Conservation (phyloP, 2,888 invertebrate species). For the Orthonevra nobilis region DNA sequence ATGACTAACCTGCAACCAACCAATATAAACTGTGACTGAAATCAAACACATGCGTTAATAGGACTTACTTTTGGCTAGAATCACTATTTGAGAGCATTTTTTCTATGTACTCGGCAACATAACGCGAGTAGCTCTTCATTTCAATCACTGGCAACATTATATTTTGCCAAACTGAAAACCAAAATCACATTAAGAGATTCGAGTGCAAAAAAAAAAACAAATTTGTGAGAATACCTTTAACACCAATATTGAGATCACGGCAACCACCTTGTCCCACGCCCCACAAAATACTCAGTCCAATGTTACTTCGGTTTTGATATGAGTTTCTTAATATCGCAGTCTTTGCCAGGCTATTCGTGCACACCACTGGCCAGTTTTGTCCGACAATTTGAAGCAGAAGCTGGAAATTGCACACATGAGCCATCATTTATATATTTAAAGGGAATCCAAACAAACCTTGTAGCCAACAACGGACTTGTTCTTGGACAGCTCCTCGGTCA, state of each 20-base stretch:
- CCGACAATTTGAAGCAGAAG: conserved; percentile 87
- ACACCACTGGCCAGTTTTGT: conserved; percentile 84
- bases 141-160: conserved; percentile 87
- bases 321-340: conserved; percentile 85
- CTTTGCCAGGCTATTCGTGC: conserved; percentile 83
- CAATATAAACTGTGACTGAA: too few relatives aligned
- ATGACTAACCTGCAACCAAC: conserved; percentile 62
- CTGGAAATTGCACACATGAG: conserved; percentile 71
- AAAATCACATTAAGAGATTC: conserved; percentile 66
- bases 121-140: conserved; percentile 85
- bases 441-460: conserved; percentile 79
- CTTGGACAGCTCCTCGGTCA: conserved; percentile 88
- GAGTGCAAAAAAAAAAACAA: background rate
- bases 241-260: conserved; percentile 84
- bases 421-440: too few relatives aligned
- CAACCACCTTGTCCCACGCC: conserved; percentile 87
- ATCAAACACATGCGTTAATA: too few relatives aligned
- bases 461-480: conserved; percentile 83
- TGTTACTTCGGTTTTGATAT: conserved; percentile 88
- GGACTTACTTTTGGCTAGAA: conserved; percentile 68
- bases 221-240: conserved; percentile 82
- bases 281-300: conserved; percentile 88
- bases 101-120: conserved; percentile 83
- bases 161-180: conserved; percentile 85
- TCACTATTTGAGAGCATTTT: conserved; percentile 73